Evolutionary conservation across 2,113 vertebrate genomes (phyloP).

Genomic region (Enhydra lutris): DNA sequence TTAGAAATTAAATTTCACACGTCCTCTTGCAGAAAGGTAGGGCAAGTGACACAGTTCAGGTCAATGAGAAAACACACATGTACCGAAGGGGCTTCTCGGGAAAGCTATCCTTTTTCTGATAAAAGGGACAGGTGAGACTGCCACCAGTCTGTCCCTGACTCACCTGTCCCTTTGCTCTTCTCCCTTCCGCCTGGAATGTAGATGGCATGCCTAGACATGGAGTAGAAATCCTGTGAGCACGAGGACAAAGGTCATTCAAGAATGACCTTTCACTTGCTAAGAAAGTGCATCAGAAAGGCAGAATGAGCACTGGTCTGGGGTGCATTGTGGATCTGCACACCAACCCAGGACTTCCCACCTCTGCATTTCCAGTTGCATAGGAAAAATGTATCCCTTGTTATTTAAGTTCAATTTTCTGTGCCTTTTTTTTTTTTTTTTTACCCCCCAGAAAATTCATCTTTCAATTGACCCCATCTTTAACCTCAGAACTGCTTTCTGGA

Average conservation of each 20-base stretch:
- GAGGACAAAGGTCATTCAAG: not conserved
- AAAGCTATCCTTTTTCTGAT: not conserved
- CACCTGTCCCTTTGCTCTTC: not conserved
- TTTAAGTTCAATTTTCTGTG: not conserved
- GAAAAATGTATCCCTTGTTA: not conserved
- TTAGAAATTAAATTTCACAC: constrained; percentile 28
- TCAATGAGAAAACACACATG: not conserved
- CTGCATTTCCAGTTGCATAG: not conserved
- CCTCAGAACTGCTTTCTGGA: not conserved
- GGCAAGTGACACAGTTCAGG: not conserved
- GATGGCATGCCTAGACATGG: not conserved
- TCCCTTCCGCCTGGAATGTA: not conserved
- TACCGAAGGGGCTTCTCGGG: not conserved
- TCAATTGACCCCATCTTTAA: not conserved
- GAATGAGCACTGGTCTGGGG: not conserved
- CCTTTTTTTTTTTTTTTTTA: not conserved
- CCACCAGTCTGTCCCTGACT: not conserved
- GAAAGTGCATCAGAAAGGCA: not conserved
- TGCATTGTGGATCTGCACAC: fast-evolving
- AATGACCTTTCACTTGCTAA: not conserved
- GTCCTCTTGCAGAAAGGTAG: not conserved
- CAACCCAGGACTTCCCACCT: not conserved
- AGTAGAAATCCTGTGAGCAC: not conserved
- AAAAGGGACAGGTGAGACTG: not conserved
- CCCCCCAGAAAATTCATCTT: not conserved